Evolutionary conservation across 2,113 vertebrate genomes (phyloP), one percentile per base, ranked within the genome.

Genomic region (Petroica traversi): DNA sequence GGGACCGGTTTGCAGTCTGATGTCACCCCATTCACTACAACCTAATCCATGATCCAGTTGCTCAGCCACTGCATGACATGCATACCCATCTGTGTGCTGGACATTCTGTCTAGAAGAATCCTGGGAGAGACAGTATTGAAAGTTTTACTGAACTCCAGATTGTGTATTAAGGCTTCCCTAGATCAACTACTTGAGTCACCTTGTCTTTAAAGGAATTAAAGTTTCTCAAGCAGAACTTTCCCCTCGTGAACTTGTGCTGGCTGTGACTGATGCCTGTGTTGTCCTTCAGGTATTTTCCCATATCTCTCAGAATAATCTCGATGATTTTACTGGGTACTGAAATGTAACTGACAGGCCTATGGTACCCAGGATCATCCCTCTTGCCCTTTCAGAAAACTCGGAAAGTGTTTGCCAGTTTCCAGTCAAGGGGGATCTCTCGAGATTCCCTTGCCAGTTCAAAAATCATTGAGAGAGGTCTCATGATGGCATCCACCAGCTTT

Each of bases 31-130:
- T 45, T 74, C 52, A n/a, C 45, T 67, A 20, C n/a, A 52, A 66
- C 52, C 29, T 1, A 1, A 20, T 3, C 23, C 0, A 0, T 59
- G 20, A 45, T 52, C 38, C 51, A 36, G 6, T 12, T 51, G 51
- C 15, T 73, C 59, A 38, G 43, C 38, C 36, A 29, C 12, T 0
- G 5, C 16, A 6, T 45, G 24, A 29, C 6, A 6, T 69, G 43
- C n/a, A 45, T 58, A 8, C 45, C 38, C 28, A 20, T 9, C 58
- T 33, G 18, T 58, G 43, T 51, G 59, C 36, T 73, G 43, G 33
- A 19, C 13, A 8, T 73, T 74, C 54, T 59, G 38, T 45, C 45
- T 16, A 45, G 45, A 59, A 52, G 24, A n/a, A 67, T 74, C 29
- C 86, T 81, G n/a, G n/a, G 24, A 59, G 28, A 38, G n/a, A 40